Base-by-base conservation (phyloP, 2,113 vertebrate genomes). In the Salvator merianae region DNA sequence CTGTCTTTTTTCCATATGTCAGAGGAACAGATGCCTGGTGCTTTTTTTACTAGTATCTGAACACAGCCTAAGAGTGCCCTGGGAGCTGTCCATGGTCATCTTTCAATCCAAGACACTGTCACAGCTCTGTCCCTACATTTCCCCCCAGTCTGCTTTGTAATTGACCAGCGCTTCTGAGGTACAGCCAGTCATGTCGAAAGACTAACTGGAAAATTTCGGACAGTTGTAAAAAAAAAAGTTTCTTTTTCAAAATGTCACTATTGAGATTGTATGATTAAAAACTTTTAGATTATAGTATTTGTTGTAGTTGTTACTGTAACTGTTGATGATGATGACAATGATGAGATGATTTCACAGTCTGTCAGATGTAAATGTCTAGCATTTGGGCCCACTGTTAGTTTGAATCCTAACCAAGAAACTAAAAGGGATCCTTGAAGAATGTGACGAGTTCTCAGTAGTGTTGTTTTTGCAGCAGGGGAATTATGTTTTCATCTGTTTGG, bases 41-140 rank as follows among this genome's bases (percentile, higher is more conserved):
- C n/a, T n/a, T n/a, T n/a, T n/a, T n/a, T n/a, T n/a, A n/a, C n/a
- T n/a, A n/a, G n/a, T n/a, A n/a, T n/a, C n/a, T n/a, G n/a, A n/a
- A n/a, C n/a, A n/a, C n/a, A n/a, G n/a, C n/a, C n/a, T n/a, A n/a
- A 28, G 50, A 2, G 13, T 50, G 55, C 14, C 26, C 43, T 68
- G 50, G 82, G 74, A 77, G 73, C 73, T 77, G 74, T 77, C 82
- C 74, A 77, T 77, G 74, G 73, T 84, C 43, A 26, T 69, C n/a
- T 34, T 69, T 84, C 74, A 69, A 34, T 32, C 32, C 38, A 55
- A 16, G 16, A 70, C 28, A 38, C 34, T 69, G 4, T 53, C 34
- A 20, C 22, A 55, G 28, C 38, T 77, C 16, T 4, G 53, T 77
- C 69, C 74, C 30, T 77, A 36, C 47, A 59, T 26, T 79, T 26